Conservation (phyloP, 2,113 vertebrate genomes). For the Zosterops pallidus region DNA sequence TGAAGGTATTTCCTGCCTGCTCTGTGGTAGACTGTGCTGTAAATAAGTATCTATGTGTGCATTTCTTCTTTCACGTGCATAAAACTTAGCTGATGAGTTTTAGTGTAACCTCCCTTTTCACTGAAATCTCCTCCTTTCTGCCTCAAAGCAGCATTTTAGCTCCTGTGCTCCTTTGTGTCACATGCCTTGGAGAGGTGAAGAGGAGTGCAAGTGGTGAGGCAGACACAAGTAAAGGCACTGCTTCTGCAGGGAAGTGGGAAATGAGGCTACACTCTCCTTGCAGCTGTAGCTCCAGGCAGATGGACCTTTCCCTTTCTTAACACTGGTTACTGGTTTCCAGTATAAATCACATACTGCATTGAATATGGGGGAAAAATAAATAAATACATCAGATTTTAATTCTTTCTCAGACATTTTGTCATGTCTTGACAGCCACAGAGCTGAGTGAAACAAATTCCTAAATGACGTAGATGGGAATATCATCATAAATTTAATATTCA, state of each 20-base stretch:
- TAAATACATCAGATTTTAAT: background rate
- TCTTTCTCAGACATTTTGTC: background rate
- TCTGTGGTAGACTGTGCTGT: background rate
- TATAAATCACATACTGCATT: background rate
- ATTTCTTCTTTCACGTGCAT: background rate
- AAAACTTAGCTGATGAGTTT: background rate
- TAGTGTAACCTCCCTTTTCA: background rate
- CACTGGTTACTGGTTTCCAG: background rate
- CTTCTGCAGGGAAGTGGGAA: background rate
- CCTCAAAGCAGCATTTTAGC: background rate
- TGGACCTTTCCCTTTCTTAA: background rate
- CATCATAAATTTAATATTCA: background rate
- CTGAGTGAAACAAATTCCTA: background rate
- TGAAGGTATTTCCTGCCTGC: background rate
- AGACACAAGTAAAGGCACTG: background rate
- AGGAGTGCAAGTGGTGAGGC: background rate
- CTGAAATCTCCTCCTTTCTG: background rate
- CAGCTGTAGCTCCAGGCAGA: background rate
- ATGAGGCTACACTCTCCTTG: accelerated
- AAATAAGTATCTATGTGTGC: background rate
- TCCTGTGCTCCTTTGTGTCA: background rate
- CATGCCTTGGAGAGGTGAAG: background rate
- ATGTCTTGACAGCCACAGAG: background rate
- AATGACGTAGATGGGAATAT: background rate
- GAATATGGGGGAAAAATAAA: background rate